Percentiles rank a stretch among this genome's conserved stretches.
phyloP scores from a whole-genome alignment of 2,888 invertebrate species.

The Nephrotoma appendiculata region DNA sequence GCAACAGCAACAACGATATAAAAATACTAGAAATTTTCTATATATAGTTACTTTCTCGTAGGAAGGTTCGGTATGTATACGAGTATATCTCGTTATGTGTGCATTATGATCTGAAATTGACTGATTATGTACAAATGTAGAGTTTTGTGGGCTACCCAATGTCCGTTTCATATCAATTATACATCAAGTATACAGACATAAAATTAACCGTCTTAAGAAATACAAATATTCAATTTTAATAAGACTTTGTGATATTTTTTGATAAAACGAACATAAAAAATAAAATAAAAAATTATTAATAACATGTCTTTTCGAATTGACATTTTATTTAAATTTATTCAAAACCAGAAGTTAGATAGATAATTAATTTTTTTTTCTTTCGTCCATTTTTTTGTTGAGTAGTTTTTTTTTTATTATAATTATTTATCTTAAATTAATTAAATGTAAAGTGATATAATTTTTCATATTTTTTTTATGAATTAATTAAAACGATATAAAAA shows the following conservation, averaged over 20 bases:
- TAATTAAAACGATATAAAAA: background rate
- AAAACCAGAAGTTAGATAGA: background rate
- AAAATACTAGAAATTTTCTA: background rate
- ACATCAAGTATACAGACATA: background rate
- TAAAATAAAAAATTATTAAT: background rate
- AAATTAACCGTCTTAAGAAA: background rate
- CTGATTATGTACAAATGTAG: background rate
- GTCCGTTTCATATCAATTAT: background rate
- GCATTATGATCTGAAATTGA: background rate
- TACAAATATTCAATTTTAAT: background rate
- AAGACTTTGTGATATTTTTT: background rate
- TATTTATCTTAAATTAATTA: background rate
- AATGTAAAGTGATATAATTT: background rate
- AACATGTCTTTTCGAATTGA: background rate
- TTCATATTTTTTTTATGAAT: background rate
- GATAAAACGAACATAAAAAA: background rate
- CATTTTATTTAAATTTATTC: background rate
- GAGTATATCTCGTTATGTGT: background rate
- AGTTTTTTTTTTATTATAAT: background rate
- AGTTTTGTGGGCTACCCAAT: background rate
- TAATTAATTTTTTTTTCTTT: background rate
- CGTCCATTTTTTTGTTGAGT: background rate
- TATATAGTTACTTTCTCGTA: background rate
- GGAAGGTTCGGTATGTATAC: background rate
- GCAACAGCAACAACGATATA: too few species aligned